Evolutionary conservation across 1,140 invertebrate species (phyloP), one percentile per base, ranked within the genome.

Genomic region (Drosophila erecta): DNA sequence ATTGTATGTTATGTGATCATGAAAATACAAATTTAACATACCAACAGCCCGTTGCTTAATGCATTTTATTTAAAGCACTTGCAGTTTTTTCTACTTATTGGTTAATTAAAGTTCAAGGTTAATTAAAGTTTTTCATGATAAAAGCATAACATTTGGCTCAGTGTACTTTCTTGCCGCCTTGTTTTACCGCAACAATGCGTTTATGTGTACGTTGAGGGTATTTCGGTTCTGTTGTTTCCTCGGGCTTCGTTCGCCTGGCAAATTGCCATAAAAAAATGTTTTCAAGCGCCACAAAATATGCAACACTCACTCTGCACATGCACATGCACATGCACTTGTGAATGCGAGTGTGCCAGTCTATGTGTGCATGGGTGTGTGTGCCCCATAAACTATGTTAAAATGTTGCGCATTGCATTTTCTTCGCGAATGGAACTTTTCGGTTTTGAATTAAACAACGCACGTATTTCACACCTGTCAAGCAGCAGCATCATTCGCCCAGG

Each of bases 221-320:
- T 73, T 81, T 73, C 41, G 27, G 60, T 50, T 75, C 55, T 51
- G 56, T 53, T 61, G 54, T 70, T 76, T 66, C 40, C 73, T 75
- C 56, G 55, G 51, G 70, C 69, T 49, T 64, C 57, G 69, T 66
- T 86, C 79, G 79, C 70, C 69, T 87, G 79, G 81, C 83, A 87
- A 86, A 86, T 86, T 86, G 81, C 81, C 83, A 86, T 87, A 87
- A 76, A 81, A 66, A 76, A 67, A 76, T 66, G 60, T 75, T 86
- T 87, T 85, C 75, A 87, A 79, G 75, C 83, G 62, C 83, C 83
- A 79, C 81, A 86, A 86, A 86, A 86, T 86, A 86, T 86, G 83
- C 79, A 87, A 72, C 65, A 72, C 59, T 76, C 73, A 89, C 79
- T 86, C 20, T 87, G 57, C 62, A 70, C 81, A 85, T 49, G 64